Evolutionary conservation across 2,797 vertebrate species (phyloP).

Genomic region (Poeciliopsis gracilis): DNA sequence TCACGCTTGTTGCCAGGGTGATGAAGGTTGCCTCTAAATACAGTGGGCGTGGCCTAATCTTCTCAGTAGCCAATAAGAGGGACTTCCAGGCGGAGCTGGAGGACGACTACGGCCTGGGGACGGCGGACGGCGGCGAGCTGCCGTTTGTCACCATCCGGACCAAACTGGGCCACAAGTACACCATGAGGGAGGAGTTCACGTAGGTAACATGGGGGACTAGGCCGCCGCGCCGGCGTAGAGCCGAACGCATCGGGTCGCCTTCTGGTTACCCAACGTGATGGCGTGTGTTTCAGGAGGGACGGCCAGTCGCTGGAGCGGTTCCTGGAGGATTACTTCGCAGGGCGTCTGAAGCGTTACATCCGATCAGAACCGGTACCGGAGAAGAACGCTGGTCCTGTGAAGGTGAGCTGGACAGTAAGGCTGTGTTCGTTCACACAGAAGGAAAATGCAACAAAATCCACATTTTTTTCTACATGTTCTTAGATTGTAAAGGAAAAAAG

Average conservation of each 20-base stretch:
- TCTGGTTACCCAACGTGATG: not conserved
- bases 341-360: slow-evolving; percentile 77
- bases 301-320: slow-evolving; percentile 78
- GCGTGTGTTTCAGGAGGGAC: slow-evolving; percentile 68
- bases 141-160: slow-evolving; percentile 80
- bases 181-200: slow-evolving; percentile 86
- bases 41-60: slow-evolving; percentile 67
- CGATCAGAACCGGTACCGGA: slow-evolving; percentile 81
- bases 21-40: slow-evolving; percentile 77
- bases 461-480: too few species aligned
- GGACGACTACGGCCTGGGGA: slow-evolving; percentile 79
- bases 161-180: slow-evolving; percentile 79
- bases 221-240: not conserved
- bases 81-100: slow-evolving; percentile 81
- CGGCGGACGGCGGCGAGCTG: slow-evolving; percentile 69
- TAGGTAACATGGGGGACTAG: slow-evolving; percentile 50
- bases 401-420: slow-evolving; percentile 58
- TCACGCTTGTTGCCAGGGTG: slow-evolving; percentile 63
- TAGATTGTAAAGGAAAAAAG: too few species aligned
- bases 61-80: slow-evolving; percentile 78
- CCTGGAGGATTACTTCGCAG: slow-evolving; percentile 79
- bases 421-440: not conserved
- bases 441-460: too few species aligned
- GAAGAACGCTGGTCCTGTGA: slow-evolving; percentile 73
- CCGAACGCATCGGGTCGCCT: not conserved